A percentile compares a stretch with the other conserved stretches of the same genome.
phyloP scores from a whole-genome alignment of 2,888 invertebrate species.

The Cantharis nigra region DNA sequence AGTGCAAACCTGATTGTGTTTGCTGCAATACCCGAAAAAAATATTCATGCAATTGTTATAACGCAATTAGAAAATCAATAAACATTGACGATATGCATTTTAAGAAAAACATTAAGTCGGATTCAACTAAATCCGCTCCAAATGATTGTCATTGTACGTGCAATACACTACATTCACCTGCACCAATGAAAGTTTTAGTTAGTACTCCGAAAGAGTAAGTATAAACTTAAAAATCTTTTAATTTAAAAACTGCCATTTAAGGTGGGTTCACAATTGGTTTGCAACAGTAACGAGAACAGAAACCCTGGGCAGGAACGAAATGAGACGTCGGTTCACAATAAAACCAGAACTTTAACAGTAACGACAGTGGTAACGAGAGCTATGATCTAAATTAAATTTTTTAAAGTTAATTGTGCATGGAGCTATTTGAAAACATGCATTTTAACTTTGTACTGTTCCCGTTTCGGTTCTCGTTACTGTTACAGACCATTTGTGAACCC shows the following conservation, averaged over 20 bases:
- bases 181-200: not conserved
- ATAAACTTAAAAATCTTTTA: not conserved
- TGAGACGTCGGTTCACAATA: no score
- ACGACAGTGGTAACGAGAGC: no score
- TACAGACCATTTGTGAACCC: no score
- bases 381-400: no score
- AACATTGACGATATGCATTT: not conserved
- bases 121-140: not conserved
- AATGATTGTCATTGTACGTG: not conserved
- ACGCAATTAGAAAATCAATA: constrained; percentile 13
- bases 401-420: no score
- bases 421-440: no score
- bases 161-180: not conserved
- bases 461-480: no score
- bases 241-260: not conserved
- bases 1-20: not conserved
- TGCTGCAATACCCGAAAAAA: constrained; percentile 5
- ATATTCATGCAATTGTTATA: constrained; percentile 22
- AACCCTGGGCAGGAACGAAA: no score
- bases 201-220: not conserved
- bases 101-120: not conserved
- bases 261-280: no score
- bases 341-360: no score
- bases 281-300: no score
- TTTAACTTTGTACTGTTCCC: no score